Conservation (phyloP, 2,888 invertebrate genomes). For the Troilus luridus region DNA sequence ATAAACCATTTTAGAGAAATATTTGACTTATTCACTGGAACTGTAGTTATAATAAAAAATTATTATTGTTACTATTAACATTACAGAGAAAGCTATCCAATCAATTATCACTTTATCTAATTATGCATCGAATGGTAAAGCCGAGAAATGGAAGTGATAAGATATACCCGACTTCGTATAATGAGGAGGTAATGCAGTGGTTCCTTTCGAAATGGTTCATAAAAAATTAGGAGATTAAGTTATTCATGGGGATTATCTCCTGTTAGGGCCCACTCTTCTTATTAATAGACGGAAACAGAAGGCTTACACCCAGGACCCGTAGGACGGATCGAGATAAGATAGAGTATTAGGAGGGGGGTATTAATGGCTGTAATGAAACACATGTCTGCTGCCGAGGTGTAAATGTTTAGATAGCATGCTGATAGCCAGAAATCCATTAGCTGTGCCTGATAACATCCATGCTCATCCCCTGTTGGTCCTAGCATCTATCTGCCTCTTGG, state of each 20-base stretch:
- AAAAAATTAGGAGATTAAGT: constrained; percentile 37
- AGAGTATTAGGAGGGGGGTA: constrained; percentile 22
- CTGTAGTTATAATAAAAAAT: neutral
- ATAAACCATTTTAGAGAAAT: too few relatives aligned
- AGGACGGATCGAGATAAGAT: constrained; percentile 45
- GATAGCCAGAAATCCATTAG: constrained; percentile 44
- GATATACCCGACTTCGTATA: neutral
- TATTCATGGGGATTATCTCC: constrained; percentile 37
- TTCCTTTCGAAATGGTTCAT: constrained; percentile 19
- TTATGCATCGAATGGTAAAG: neutral
- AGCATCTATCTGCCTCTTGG: neutral
- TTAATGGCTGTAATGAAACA: constrained; percentile 43
- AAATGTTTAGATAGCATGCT: constrained; percentile 47
- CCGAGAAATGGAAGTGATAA: constrained; percentile 18
- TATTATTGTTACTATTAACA: neutral
- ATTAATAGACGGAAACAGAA: constrained; percentile 32
- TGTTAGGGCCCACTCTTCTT: constrained; percentile 30
- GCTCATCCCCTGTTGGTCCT: constrained; percentile 15
- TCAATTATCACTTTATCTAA: constrained; percentile 13
- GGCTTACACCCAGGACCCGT: constrained; percentile 25
- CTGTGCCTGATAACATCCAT: neutral
- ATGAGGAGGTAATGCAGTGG: constrained; percentile 22
- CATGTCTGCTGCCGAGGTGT: constrained; percentile 38
- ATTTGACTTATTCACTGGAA: too few relatives aligned
- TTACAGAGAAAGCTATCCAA: neutral